Conservation (phyloP, 2,888 invertebrate genomes). For the Lasius platythorax region DNA sequence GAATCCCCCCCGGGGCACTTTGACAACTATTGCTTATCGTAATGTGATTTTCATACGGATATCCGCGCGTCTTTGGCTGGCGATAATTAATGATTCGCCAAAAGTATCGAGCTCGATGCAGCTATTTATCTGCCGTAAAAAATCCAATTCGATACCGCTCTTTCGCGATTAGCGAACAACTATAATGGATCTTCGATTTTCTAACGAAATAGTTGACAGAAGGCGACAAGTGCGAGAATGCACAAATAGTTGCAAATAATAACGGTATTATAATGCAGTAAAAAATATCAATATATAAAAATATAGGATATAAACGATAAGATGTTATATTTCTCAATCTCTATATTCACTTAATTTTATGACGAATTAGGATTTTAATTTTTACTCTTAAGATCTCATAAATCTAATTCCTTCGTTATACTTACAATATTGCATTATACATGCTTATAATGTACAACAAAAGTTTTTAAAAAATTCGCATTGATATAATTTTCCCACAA, state of each 20-base stretch:
- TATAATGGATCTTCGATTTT: conserved; percentile 35
- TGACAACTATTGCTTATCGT: conserved; percentile 81
- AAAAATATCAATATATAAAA: neutral
- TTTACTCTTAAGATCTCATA: no score
- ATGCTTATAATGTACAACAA: neutral
- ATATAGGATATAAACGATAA: neutral
- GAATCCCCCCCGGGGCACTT: conserved; percentile 47
- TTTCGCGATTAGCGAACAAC: neutral
- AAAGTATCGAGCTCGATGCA: conserved; percentile 40
- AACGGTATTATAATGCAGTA: neutral
- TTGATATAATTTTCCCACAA: neutral
- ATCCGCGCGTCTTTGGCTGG: conserved; percentile 49
- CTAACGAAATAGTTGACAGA: conserved; percentile 8
- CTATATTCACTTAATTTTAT: neutral
- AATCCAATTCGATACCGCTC: conserved; percentile 69
- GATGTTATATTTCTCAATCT: neutral
- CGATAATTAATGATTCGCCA: conserved; percentile 81
- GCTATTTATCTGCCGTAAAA: conserved; percentile 62
- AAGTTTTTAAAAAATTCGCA: neutral
- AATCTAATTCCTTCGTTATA: no score
- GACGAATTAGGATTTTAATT: no score
- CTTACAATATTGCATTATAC: no score
- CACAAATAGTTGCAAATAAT: neutral
- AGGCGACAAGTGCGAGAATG: neutral
- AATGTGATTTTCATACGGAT: conserved; percentile 83